Evolutionary conservation across 2,888 invertebrate species (phyloP), one percentile per base, ranked within the genome.

Genomic region (Hemaris fuciformis): DNA sequence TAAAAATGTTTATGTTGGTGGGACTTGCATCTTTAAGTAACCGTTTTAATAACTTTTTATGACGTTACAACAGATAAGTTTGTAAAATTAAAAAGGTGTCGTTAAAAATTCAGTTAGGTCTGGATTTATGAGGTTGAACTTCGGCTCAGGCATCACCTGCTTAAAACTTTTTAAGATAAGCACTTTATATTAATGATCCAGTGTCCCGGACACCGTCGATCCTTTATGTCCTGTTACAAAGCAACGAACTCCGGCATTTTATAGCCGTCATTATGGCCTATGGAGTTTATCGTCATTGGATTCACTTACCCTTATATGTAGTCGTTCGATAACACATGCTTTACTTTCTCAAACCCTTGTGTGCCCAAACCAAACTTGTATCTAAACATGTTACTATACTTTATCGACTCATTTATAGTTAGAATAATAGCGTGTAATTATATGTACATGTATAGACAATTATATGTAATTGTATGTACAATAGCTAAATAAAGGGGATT

Each of bases 211-310:
- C 67, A 70, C 66, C 63, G 69, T 58, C 63, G 64, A 66, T 66
- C 66, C 66, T 62, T 71, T 69, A 74, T 66, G 69, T 71, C 73
- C 64, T 68, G 71, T 66, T 72, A 69, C 66, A 69, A 69, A 73
- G 71, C 67, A 62, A 67, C 69, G 62, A 67, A 61, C 64, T 65
- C 62, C 67, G 65, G 64, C 72, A 66, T 62, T 57, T 70, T 69
- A 73, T 69, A 67, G 68, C 66, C 61, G 70, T 63, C 68, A 64
- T 65, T 64, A 64, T 67, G 62, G 65, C 62, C 61, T 66, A 66
- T 62, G 59, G 63, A 66, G 64, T 74, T 71, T 68, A 72, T 72
- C 69, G 69, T 67, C 73, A 75, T 76, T 76, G 73, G 73, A 72
- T 77, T 63, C 63, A 64, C 59, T 67, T 62, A 66, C 57, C 56